Evolutionary conservation across 2,113 vertebrate genomes (phyloP), one percentile per base, ranked within the genome.

Genomic region (Otocyon megalotis): DNA sequence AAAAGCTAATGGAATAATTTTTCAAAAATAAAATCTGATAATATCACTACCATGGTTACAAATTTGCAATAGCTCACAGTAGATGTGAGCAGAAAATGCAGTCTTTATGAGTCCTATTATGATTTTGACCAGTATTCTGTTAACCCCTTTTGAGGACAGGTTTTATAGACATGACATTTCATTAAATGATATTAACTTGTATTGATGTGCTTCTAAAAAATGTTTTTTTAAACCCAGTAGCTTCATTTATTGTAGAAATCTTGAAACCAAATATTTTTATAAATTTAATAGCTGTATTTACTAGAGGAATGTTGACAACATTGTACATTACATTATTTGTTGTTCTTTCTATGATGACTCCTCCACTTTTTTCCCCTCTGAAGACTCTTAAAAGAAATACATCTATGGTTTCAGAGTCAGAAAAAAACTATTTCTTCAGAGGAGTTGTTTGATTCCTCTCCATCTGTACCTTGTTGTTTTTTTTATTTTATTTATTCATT

Each of bases 1-100:
- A 37, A 67, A 93, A 84, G 28, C 37, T 80, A 94, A 96, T 94
- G 71, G 54, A 76, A 84, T 90, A 91, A 43, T 30, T 97, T 97
- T 93, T 90, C 37, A 95, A 54, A 87, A 90, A 74, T 93, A 30
- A 92, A 83, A 83, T 87, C 56, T 83, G 22, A n/a, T 87, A 90
- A 72, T 84, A 84, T 80, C 54, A 94, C 54, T 92, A 84, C 7
- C 37, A 17, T 93, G 69, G n/a, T 88, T 88, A 69, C 10, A 94
- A 90, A 79, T 94, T 86, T 83, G 2, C 5, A 71, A 26, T 63
- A 90, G 35, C 32, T 84, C 11, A 30, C 14, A 10, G 30, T 30
- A 96, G n/a, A 30, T 11, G 56, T 56, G 86, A 84, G 26, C 53
- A 93, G 24, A 94, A 90, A 96, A 94, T 24, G 8, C 12, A 69